Evolutionary conservation across 30 jellyfish, hydroid and myxozoan genomes (phyloP).

Genomic region (Sanderia malayensis): DNA sequence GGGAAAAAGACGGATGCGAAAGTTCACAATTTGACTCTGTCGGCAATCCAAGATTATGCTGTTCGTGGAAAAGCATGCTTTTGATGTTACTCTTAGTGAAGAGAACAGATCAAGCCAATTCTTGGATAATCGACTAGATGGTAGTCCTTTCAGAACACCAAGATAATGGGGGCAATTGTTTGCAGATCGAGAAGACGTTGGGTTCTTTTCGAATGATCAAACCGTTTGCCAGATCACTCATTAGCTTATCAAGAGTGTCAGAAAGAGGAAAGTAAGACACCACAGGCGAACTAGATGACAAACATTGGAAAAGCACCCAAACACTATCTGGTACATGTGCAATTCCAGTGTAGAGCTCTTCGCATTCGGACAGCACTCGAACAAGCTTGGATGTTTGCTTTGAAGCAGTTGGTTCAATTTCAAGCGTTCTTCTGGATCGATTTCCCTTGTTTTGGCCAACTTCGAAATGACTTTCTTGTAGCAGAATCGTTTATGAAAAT

Average conservation of each 20-base stretch:
- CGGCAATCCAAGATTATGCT: neutral
- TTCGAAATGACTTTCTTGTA: too few species aligned
- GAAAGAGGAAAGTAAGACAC: conserved; percentile 4
- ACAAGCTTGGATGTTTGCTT: too few species aligned
- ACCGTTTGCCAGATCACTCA: neutral
- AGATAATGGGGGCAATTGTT: too few species aligned
- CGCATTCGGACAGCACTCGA: neutral
- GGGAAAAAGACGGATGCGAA: neutral
- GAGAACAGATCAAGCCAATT: too few species aligned
- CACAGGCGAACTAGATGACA: conserved; percentile 7
- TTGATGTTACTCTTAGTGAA: too few species aligned
- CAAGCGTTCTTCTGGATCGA: too few species aligned
- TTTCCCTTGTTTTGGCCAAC: too few species aligned
- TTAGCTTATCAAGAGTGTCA: neutral
- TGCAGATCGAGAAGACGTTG: neutral
- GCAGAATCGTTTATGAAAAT: too few species aligned
- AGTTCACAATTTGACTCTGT: neutral
- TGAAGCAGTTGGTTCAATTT: too few species aligned
- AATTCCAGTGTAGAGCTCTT: neutral
- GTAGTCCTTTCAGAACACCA: conserved; percentile 8
- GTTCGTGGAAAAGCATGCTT: too few species aligned
- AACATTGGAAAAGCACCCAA: neutral
- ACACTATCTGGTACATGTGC: neutral
- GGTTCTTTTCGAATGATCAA: conserved; percentile 6
- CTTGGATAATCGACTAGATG: neutral